Conservation (phyloP, 2,113 vertebrate genomes). For the Saccopteryx leptura region DNA sequence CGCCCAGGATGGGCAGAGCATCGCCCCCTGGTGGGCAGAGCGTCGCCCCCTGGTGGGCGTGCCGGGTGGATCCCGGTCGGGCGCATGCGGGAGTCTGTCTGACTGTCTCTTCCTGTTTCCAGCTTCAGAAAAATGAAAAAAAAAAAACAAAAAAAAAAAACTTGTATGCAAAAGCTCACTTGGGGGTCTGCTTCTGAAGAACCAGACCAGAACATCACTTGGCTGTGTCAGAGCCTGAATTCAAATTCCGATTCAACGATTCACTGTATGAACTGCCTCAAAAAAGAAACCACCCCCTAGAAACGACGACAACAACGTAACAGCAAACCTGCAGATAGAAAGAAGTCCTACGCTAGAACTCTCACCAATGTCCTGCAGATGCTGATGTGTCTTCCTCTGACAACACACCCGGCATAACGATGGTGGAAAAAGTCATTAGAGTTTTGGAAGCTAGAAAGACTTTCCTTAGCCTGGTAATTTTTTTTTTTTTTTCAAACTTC, state of each 20-base stretch:
- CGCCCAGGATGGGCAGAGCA: too few species aligned
- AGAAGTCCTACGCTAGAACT: background rate
- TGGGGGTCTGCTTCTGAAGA: background rate
- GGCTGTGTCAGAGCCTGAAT: background rate
- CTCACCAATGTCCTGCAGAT: background rate
- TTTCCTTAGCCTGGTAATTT: background rate
- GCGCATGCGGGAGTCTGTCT: too few species aligned
- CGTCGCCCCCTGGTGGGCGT: too few species aligned
- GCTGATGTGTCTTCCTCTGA: background rate
- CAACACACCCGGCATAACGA: background rate
- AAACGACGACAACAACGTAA: background rate
- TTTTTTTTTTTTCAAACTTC: constrained; percentile 37
- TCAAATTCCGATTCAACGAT: background rate
- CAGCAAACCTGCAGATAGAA: background rate
- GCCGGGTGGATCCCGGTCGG: too few species aligned
- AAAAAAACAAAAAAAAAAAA: background rate
- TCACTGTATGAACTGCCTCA: background rate
- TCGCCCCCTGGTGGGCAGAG: too few species aligned
- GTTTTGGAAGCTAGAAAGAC: background rate
- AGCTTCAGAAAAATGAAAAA: too few species aligned
- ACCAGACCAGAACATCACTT: too few species aligned
- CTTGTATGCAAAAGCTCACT: background rate
- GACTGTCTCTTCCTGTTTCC: too few species aligned
- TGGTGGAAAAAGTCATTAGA: background rate
- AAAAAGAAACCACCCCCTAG: background rate